A percentile compares a stretch with the other conserved stretches of the same genome.
These are phyloP conservation scores for Eupithecia vulgata DNA, from an alignment of 2,888 invertebrate genomes.

Conservation along the genomic window DNA sequence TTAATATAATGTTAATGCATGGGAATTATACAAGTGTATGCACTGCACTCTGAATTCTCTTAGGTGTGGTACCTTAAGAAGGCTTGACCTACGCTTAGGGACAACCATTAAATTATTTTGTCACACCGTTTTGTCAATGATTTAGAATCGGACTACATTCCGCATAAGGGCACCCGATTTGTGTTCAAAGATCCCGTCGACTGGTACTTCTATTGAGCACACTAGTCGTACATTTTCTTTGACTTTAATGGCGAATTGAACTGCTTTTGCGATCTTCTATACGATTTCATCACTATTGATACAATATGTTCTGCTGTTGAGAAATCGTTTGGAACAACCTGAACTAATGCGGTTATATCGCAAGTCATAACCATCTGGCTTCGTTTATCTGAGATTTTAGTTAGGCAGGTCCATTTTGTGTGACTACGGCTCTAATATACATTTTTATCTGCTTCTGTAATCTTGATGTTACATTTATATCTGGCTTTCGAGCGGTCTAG, in stretches of 20 bases:
- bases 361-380: constrained; percentile 52
- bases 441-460: constrained; percentile 44
- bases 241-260: constrained; percentile 45
- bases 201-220: constrained; percentile 26
- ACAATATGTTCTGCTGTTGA: constrained; percentile 34
- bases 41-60: constrained; percentile 44
- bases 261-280: constrained; percentile 47
- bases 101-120: constrained; percentile 70
- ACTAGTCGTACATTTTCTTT: constrained; percentile 43
- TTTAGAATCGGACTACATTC: constrained; percentile 58
- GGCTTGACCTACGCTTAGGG: constrained; percentile 70
- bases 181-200: constrained; percentile 35
- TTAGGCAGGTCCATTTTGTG: constrained; percentile 48
- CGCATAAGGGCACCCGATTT: constrained; percentile 50
- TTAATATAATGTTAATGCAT: constrained; percentile 65
- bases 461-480: constrained; percentile 44
- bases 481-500: constrained; percentile 37
- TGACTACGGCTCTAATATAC: constrained; percentile 37
- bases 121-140: constrained; percentile 61
- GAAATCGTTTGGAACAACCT: constrained; percentile 27
- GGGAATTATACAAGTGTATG: constrained; percentile 53
- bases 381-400: constrained; percentile 50
- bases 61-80: constrained; percentile 65
- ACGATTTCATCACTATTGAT: constrained; percentile 44
- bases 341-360: constrained; percentile 42